A percentile compares a stretch with the other conserved stretches of the same genome.
phyloP scores from a whole-genome alignment of 2,888 invertebrate species.

The Drosophila picticornis region DNA sequence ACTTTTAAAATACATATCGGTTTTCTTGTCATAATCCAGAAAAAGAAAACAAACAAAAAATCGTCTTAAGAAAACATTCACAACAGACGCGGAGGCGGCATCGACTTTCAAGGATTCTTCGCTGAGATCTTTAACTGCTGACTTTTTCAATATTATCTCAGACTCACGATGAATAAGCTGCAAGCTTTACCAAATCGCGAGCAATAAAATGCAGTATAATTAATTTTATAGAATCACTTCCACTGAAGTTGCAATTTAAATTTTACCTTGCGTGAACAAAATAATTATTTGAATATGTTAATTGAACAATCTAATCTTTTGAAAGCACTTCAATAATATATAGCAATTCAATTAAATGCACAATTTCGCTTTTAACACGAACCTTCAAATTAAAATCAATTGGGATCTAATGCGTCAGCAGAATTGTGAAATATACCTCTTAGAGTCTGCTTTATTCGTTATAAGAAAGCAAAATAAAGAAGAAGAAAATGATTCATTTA shows the following conservation, averaged over 20 bases:
- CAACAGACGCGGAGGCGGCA: constrained; percentile 26
- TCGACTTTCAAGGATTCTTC: constrained; percentile 6
- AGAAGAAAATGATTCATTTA: constrained; percentile 13
- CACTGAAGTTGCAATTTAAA: constrained; percentile 5
- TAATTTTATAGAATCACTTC: constrained; percentile 15
- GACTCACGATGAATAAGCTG: background rate
- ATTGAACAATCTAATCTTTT: background rate
- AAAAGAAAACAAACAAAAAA: constrained; percentile 12
- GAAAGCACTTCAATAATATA: background rate
- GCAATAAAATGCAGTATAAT: background rate
- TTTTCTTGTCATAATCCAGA: background rate
- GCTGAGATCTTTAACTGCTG: constrained; percentile 3
- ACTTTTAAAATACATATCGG: constrained; percentile 11
- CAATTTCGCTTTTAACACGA: background rate
- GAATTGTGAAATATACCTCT: constrained; percentile 8
- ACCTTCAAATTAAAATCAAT: background rate
- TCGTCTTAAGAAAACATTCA: background rate
- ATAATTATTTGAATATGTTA: constrained; percentile 17
- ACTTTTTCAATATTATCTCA: constrained; percentile 3
- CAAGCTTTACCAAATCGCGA: constrained; percentile 15
- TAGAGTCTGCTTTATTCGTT: constrained; percentile 12
- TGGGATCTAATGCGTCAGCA: background rate
- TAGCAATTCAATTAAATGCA: background rate
- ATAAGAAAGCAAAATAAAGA: background rate
- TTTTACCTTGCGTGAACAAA: background rate